Conservation (phyloP, 1,140 invertebrate genomes). For the Caenorhabditis briggsae region DNA sequence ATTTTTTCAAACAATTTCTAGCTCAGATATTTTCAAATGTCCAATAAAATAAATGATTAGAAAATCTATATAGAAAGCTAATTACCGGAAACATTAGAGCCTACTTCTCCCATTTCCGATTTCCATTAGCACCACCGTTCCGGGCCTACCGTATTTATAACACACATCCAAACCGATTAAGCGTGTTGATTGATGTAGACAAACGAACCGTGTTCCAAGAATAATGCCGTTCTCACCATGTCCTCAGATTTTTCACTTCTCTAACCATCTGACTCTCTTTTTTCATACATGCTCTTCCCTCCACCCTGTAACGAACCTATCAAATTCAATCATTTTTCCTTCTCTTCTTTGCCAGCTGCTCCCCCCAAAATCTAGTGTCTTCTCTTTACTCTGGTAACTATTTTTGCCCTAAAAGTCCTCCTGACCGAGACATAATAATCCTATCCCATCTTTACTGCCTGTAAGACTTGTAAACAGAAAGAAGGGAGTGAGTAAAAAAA, state of each 20-base stretch:
- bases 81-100: too few relatives aligned
- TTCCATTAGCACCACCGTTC: too few relatives aligned
- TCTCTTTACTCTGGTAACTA: neutral
- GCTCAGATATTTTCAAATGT: too few relatives aligned
- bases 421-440: constrained; percentile 10
- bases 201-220: neutral
- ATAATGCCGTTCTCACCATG: neutral
- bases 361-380: constrained; percentile 36
- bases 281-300: too few relatives aligned
- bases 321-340: constrained; percentile 43
- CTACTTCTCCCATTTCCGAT: too few relatives aligned
- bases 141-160: too few relatives aligned
- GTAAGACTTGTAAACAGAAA: neutral
- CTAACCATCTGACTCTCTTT: neutral
- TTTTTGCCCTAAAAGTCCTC: neutral
- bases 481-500: neutral
- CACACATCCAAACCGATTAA: neutral
- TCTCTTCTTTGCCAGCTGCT: constrained; percentile 27
- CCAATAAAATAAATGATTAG: too few relatives aligned
- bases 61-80: too few relatives aligned
- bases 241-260: neutral
- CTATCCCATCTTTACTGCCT: constrained; percentile 6
- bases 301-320: constrained; percentile 35
- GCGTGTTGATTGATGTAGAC: neutral
- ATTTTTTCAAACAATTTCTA: too few relatives aligned